Evolutionary conservation across 2,888 invertebrate species (phyloP).

Genomic region (Caenorhabditis virilis): DNA sequence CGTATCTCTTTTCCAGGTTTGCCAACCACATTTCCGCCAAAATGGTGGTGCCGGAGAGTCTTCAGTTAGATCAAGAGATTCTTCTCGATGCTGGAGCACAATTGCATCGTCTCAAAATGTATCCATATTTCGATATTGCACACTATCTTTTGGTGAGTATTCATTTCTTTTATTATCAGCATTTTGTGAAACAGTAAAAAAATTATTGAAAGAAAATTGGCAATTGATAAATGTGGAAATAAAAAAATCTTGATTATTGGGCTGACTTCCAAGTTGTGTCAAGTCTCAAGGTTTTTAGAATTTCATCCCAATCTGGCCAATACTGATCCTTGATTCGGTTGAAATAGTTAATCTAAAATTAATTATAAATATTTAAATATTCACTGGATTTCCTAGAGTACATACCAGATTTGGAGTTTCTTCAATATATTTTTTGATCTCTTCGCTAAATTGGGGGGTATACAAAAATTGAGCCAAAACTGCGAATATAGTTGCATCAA

Average conservation of each 20-base stretch:
- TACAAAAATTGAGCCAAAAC: conserved; percentile 88
- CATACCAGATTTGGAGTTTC: conserved; percentile 47
- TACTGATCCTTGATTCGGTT: conserved; percentile 58
- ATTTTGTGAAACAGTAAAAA: conserved; percentile 1
- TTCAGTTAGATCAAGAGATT: conserved; percentile 59
- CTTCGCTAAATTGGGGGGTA: conserved; percentile 85
- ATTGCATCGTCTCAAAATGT: conserved; percentile 98
- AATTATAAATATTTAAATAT: not conserved
- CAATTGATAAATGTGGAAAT: too few species aligned
- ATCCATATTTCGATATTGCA: conserved; percentile 97
- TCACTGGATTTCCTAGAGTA: too few species aligned
- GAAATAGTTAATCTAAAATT: conserved; percentile 42
- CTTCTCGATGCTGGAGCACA: conserved; percentile 91
- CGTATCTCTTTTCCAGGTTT: too few species aligned
- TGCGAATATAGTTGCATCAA: conserved; percentile 88
- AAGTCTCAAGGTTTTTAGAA: conserved; percentile 40
- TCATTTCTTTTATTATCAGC: not conserved
- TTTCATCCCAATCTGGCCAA: conserved; percentile 65
- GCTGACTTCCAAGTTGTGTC: conserved; percentile 29
- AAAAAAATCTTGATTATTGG: too few species aligned
- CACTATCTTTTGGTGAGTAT: conserved; percentile 78
- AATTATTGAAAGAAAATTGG: not conserved
- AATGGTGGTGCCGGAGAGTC: conserved; percentile 46
- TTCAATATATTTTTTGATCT: conserved; percentile 80
- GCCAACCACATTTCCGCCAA: not conserved